phyloP scores from a whole-genome alignment of 2,113 vertebrate genomes.

The Aramus guarauna region DNA sequence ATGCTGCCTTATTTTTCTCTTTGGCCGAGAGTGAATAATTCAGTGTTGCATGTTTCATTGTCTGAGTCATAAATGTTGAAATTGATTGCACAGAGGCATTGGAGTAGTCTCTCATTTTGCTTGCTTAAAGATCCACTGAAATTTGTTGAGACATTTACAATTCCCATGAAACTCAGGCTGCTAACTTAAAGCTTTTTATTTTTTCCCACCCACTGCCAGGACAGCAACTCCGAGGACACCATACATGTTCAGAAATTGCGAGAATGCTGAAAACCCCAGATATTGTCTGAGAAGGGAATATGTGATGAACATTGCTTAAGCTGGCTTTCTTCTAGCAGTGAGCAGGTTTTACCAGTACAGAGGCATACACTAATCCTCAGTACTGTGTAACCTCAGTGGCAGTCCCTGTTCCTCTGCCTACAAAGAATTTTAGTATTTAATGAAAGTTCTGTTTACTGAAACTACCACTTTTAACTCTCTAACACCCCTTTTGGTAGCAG shows the following conservation, averaged over 20 bases:
- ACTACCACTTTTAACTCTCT: background rate
- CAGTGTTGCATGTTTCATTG: background rate
- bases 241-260: background rate
- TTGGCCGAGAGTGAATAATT: background rate
- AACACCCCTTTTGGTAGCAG: background rate
- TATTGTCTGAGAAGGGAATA: background rate
- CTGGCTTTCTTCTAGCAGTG: background rate
- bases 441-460: background rate
- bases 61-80: constrained; percentile 32
- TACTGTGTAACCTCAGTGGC: background rate
- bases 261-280: background rate
- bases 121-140: constrained; percentile 11
- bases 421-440: background rate
- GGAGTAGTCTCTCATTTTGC: background rate
- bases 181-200: background rate
- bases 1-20: background rate
- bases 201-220: background rate
- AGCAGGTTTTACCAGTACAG: background rate
- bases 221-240: background rate
- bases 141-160: background rate
- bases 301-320: background rate
- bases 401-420: background rate
- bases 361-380: background rate
- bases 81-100: background rate
- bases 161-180: background rate